Conservation (phyloP, 1,140 invertebrate genomes). For the Metaphire vulgaris region DNA sequence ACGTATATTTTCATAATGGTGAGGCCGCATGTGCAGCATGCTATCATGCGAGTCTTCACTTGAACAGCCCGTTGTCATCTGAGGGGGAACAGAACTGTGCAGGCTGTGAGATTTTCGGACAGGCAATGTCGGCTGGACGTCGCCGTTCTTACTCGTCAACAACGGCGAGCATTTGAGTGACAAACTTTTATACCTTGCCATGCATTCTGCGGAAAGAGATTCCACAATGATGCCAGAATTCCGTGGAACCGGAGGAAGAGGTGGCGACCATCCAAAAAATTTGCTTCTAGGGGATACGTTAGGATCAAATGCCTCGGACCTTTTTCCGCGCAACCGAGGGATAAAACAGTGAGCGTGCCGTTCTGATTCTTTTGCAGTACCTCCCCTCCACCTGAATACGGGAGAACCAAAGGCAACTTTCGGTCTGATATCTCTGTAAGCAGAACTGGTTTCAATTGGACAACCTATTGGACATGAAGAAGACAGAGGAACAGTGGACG, state of each 20-base stretch:
- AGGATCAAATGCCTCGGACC: not conserved
- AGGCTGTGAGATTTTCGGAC: not conserved
- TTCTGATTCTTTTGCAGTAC: not conserved
- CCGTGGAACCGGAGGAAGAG: not conserved
- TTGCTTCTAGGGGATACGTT: not conserved
- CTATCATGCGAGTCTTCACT: not conserved
- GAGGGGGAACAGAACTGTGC: not conserved
- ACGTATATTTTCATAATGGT: not conserved
- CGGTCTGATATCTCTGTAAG: too few relatives aligned
- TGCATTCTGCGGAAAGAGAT: not conserved
- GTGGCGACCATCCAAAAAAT: not conserved
- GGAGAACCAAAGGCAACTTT: not conserved
- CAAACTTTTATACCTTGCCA: not conserved
- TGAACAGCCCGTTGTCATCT: not conserved
- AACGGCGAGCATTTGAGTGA: not conserved
- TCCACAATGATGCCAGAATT: not conserved
- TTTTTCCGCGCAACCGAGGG: not conserved
- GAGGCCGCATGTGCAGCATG: not conserved
- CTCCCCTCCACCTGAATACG: not conserved
- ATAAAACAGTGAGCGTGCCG: not conserved
- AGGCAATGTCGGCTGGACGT: not conserved
- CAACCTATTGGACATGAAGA: too few relatives aligned
- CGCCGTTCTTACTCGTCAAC: not conserved
- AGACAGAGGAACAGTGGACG: too few relatives aligned
- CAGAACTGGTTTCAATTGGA: too few relatives aligned